Percentiles rank a stretch among this genome's conserved stretches.
Evolutionary conservation across 2,113 vertebrate species (phyloP).

Genomic region (Coturnix japonica): DNA sequence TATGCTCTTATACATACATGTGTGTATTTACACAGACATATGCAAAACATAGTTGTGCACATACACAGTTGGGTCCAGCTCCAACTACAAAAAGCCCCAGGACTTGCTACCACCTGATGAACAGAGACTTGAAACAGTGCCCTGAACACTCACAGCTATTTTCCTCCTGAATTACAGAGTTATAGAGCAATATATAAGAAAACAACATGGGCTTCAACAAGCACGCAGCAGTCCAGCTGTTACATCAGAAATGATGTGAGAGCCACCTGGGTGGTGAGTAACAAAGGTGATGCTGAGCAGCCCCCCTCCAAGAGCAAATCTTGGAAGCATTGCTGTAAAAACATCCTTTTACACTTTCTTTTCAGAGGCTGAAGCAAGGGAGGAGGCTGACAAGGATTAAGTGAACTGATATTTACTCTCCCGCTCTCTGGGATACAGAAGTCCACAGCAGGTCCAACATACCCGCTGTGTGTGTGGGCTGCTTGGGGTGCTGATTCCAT

Average conservation of each 20-base stretch:
- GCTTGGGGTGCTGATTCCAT: background rate
- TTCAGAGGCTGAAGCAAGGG: background rate
- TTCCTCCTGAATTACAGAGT: background rate
- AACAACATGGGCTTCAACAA: background rate
- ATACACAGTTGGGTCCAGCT: background rate
- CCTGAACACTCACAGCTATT: background rate
- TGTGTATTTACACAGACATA: fast-evolving
- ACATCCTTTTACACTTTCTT: background rate
- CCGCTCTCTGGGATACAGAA: background rate
- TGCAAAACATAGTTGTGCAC: background rate
- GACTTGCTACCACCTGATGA: background rate
- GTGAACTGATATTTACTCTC: slow-evolving; percentile 9
- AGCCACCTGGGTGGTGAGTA: background rate
- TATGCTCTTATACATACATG: too few species aligned
- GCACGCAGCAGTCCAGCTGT: background rate
- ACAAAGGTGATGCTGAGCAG: fast-evolving
- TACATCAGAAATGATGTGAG: background rate
- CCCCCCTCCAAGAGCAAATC: background rate
- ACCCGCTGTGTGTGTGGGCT: background rate
- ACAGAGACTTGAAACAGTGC: background rate
- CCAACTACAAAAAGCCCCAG: background rate
- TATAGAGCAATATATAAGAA: background rate
- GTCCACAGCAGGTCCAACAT: background rate
- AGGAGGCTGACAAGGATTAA: slow-evolving; percentile 49
- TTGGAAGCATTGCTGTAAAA: background rate